Base-by-base conservation (phyloP, 2,113 vertebrate species). In the Raja brachyura region DNA sequence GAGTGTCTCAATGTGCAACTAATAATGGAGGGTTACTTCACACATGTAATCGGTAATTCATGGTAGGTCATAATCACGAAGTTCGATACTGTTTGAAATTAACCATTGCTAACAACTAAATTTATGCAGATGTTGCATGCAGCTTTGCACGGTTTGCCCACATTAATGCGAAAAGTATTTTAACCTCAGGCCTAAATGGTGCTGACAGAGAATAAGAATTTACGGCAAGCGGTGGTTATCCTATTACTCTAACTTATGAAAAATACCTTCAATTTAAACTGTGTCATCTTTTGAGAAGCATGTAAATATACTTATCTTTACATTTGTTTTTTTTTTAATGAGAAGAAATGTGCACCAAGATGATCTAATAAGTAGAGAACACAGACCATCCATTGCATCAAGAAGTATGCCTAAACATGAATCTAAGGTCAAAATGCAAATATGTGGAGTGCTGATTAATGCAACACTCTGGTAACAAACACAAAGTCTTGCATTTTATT, bases 61-160 rank as follows among this genome's bases (percentile, higher is more conserved):
- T 63, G 70, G 68, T 92, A 92, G 73, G 22, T 74, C 39, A 73
- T 73, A 86, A 86, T 86, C 28, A 31, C n/a, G 61, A 28, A 86
- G 56, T 86, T 86, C 31, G 59, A 73, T 31, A 63, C 63, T 86
- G 56, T 88, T 66, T 63, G 10, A 63, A 31, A 9, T 63, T 31
- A 66, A n/a, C 28, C 28, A 31, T 63, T 86, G 31, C 61, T 63
- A 59, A 86, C 59, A 63, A 59, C 25, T 31, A 88, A 18, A 13
- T 63, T 88, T 85, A 83, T 61, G 56, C 56, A 59, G 28, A n/a
- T 61, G 14, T n/a, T 18, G 14, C 16, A 88, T 31, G 25, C n/a
- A 88, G 14, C 25, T n/a, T 88, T 88, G 61, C 2, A 86, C 54
- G 54, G 8, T 86, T 6, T 75, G 10, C 25, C 1, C 56, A 54